These are phyloP conservation scores for Drosophila pseudotalamancana DNA, from an alignment of 2,888 invertebrate species.

Conservation along the genomic window DNA sequence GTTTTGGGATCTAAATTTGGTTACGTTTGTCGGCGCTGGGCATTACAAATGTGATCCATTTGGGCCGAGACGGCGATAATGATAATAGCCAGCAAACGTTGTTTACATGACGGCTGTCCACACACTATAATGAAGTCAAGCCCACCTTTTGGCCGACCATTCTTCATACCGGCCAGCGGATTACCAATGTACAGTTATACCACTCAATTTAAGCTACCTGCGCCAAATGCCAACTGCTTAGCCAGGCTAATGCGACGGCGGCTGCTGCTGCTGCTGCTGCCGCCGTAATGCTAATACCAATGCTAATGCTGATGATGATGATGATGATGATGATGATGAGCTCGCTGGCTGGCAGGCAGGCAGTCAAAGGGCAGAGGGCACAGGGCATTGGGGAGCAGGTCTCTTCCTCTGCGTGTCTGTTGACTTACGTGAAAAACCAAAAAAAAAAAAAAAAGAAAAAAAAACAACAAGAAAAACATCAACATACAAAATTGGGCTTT, in stretches of 20 bases:
- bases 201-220: slow-evolving; percentile 9
- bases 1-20: not conserved
- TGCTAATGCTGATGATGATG: not conserved
- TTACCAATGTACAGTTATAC: slow-evolving; percentile 7
- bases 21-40: not conserved
- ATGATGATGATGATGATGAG: not conserved
- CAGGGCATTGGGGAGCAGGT: not conserved
- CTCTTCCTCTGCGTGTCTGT: not conserved
- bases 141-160: not conserved
- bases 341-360: no score
- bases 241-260: no score
- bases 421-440: slow-evolving; percentile 11
- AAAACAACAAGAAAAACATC: not conserved
- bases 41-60: slow-evolving; percentile 43
- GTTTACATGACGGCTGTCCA: slow-evolving; percentile 16
- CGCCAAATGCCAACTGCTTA: not conserved
- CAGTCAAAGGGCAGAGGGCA: not conserved
- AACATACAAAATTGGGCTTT: slow-evolving; percentile 10
- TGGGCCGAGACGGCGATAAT: slow-evolving; percentile 26
- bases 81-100: slow-evolving; percentile 19
- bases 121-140: not conserved
- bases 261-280: not conserved
- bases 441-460: not conserved
- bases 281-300: no score
- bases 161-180: slow-evolving; percentile 13